These are phyloP conservation scores for Hemiprocne comata DNA, from an alignment of 2,113 vertebrate genomes.

Conservation along the genomic window DNA sequence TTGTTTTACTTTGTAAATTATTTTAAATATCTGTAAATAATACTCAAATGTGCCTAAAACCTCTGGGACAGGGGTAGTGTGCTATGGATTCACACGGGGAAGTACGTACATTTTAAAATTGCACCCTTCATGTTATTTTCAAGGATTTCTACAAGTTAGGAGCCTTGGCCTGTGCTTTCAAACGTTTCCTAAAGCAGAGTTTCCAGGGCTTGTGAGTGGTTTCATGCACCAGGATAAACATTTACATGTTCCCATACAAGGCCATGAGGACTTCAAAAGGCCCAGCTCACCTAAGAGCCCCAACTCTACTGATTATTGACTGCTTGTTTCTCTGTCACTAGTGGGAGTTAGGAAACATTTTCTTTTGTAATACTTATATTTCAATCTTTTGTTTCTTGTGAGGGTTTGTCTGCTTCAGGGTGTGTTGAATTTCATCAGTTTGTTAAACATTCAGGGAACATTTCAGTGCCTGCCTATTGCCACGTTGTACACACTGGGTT, in stretches of 20 bases:
- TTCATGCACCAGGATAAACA: background rate
- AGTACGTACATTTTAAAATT: background rate
- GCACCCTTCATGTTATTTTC: background rate
- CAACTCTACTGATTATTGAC: background rate
- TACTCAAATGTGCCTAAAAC: background rate
- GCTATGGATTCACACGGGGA: background rate
- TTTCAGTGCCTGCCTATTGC: background rate
- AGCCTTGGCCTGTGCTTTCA: background rate
- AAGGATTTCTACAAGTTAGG: background rate
- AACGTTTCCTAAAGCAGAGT: background rate
- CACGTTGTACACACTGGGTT: rapidly evolving
- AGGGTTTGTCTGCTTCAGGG: background rate
- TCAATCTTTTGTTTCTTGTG: background rate
- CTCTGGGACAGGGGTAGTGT: background rate
- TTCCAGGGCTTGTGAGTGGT: background rate
- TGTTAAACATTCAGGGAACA: rapidly evolving
- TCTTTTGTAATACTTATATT: background rate
- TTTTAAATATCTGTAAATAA: background rate
- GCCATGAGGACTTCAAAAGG: background rate
- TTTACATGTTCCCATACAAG: background rate
- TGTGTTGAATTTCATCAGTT: background rate
- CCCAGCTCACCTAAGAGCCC: rapidly evolving
- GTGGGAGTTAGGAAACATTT: background rate
- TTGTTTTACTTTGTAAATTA: background rate
- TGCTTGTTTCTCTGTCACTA: background rate